Evolutionary conservation across 1,140 invertebrate species (phyloP).

Genomic region (Drosophila sturtevanti): DNA sequence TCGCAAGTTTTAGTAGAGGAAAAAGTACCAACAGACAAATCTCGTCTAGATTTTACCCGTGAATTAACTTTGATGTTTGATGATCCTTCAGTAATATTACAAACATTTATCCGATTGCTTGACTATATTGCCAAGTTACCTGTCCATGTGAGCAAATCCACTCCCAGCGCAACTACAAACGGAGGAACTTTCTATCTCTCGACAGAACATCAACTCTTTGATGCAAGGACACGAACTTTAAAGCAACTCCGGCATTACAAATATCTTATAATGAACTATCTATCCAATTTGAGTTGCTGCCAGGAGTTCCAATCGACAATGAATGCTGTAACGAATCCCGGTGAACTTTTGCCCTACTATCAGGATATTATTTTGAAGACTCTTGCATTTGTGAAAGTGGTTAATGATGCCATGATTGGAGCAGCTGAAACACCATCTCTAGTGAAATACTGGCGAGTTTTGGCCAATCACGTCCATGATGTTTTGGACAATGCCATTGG

Average conservation of each 20-base stretch:
- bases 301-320: constrained; percentile 86
- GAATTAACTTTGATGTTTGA: constrained; percentile 55
- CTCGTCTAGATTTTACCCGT: constrained; percentile 52
- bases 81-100: constrained; percentile 84
- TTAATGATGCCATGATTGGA: constrained; percentile 83
- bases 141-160: constrained; percentile 59
- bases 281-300: constrained; percentile 87
- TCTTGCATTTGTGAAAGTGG: constrained; percentile 87
- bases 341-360: constrained; percentile 82
- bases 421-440: constrained; percentile 81
- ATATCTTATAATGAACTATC: constrained; percentile 89
- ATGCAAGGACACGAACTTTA: constrained; percentile 86
- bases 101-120: constrained; percentile 87
- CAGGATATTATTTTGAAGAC: constrained; percentile 88
- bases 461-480: constrained; percentile 90
- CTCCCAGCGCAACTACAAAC: constrained; percentile 18
- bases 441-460: constrained; percentile 90
- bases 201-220: constrained; percentile 86
- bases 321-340: constrained; percentile 74
- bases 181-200: not conserved
- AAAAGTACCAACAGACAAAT: constrained; percentile 62
- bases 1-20: constrained; percentile 83
- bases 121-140: constrained; percentile 83
- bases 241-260: constrained; percentile 93
- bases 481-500: constrained; percentile 90